phyloP scores from a whole-genome alignment of 2,888 invertebrate genomes.

The Hyles lineata region DNA sequence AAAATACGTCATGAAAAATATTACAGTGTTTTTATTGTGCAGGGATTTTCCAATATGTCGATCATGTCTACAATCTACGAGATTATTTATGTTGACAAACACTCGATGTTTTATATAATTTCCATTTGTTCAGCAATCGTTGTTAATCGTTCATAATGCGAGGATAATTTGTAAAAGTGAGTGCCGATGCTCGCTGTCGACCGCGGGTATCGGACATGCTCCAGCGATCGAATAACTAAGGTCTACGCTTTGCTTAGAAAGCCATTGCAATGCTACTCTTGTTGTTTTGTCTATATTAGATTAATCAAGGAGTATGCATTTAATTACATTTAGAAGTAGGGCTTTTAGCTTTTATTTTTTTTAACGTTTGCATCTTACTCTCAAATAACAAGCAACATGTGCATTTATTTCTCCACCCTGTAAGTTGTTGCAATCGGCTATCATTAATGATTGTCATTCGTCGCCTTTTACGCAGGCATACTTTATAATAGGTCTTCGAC shows the following conservation, averaged over 20 bases:
- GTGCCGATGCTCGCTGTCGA: slow-evolving; percentile 29
- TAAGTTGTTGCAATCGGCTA: no score
- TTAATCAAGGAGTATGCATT: not conserved
- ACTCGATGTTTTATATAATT: slow-evolving; percentile 28
- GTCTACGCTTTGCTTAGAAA: slow-evolving; percentile 1
- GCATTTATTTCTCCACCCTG: no score
- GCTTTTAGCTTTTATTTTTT: no score
- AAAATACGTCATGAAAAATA: not conserved
- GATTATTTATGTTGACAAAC: slow-evolving; percentile 32
- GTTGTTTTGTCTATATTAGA: no score
- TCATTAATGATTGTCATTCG: no score
- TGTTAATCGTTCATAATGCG: not conserved
- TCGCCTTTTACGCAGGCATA: no score
- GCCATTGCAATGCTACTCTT: not conserved
- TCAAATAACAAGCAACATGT: no score
- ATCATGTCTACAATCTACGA: slow-evolving; percentile 25
- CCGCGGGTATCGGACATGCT: slow-evolving; percentile 35
- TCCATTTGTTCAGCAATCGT: not conserved
- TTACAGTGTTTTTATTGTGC: slow-evolving; percentile 15
- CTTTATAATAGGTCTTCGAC: no score
- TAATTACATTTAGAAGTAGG: not conserved
- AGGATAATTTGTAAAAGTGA: slow-evolving; percentile 6
- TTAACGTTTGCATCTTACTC: no score
- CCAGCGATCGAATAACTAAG: slow-evolving; percentile 28
- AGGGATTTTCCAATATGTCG: slow-evolving; percentile 21